Base-by-base conservation (phyloP, 2,888 invertebrate species). In the Scaptomyza reducta region DNA sequence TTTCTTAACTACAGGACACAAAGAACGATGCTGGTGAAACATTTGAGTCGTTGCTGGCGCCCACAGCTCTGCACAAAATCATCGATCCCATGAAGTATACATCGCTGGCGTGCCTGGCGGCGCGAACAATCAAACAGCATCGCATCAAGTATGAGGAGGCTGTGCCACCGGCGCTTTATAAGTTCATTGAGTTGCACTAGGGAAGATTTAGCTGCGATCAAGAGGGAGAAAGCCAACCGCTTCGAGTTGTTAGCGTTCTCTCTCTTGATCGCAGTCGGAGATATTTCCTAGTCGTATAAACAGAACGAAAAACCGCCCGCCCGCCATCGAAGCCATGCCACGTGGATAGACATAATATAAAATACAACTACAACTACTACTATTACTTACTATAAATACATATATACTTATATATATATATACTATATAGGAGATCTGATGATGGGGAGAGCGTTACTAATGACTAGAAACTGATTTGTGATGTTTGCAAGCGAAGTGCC, bases 41-140 rank as follows among this genome's bases (percentile, higher is more conserved):
- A 0, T 96, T 97, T 81, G 94, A 95, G 76, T 93, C 94, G 72
- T 92, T 97, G 72, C 92, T 96, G 58, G 93, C 93, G 54, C 93
- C 93, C 55, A 95, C 95, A 87, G 92, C 92, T 71, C 92, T 95
- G 56, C 93, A 94, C 74, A 92, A 95, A 80, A 93, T 95, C 73
- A 94, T 96, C 45, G 96, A 96, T 92, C 95, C 96, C 7, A 93
- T 97, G 49, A 94, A 94, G 74, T 96, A 96, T 91, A 95, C 96
- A 46, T 94, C 95, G 65, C 94, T 98, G 77, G 95, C 96, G 88
- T 98, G 98, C 91, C 94, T 97, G 64, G 96, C 98, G 13, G 97
- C 98, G 11, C 94, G 95, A 74, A 95, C 95, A 5, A 95, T 98
- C 59, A 94, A 94, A 89, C 94, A 94, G 90, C 94, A 95, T 91